These are phyloP conservation scores for Coecobrya sp. DNA, from an alignment of 2,888 invertebrate species.

Conservation along the genomic window DNA sequence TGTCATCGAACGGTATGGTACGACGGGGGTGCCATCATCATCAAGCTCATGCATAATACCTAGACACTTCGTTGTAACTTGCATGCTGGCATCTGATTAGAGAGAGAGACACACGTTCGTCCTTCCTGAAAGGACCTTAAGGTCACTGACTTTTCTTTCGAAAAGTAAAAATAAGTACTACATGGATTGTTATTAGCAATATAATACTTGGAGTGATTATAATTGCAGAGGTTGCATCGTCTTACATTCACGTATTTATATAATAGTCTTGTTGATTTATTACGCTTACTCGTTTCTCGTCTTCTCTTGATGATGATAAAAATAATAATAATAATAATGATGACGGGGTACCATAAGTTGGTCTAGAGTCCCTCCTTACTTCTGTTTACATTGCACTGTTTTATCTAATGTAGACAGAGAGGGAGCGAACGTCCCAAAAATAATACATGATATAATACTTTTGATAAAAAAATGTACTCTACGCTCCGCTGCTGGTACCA, in stretches of 20 bases:
- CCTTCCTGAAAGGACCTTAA: slow-evolving; percentile 71
- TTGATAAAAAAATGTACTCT: neutral
- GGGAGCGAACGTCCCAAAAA: slow-evolving; percentile 17
- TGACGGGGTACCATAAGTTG: too few species aligned
- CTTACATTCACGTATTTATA: neutral
- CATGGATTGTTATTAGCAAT: neutral
- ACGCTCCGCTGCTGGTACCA: too few species aligned
- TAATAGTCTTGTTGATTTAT: slow-evolving; percentile 1
- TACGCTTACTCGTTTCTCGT: neutral
- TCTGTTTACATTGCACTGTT: neutral
- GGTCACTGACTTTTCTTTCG: slow-evolving; percentile 66
- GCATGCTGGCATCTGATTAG: slow-evolving; percentile 1
- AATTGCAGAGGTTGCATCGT: slow-evolving; percentile 19
- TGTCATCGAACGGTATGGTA: slow-evolving; percentile 49
- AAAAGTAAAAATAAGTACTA: slow-evolving; percentile 8
- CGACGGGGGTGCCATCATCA: slow-evolving; percentile 22
- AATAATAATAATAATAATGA: too few species aligned
- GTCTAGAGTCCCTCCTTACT: neutral
- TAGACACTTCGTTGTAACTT: neutral
- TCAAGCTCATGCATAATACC: neutral
- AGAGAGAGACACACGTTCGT: slow-evolving; percentile 35
- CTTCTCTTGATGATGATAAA: neutral
- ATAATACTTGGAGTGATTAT: neutral
- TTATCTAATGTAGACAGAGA: slow-evolving; percentile 4
- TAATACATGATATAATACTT: neutral